Percentiles rank a stretch among this genome's conserved stretches.
Evolutionary conservation across 1,140 invertebrate species (phyloP).

Genomic region (Cephus cinctus): DNA sequence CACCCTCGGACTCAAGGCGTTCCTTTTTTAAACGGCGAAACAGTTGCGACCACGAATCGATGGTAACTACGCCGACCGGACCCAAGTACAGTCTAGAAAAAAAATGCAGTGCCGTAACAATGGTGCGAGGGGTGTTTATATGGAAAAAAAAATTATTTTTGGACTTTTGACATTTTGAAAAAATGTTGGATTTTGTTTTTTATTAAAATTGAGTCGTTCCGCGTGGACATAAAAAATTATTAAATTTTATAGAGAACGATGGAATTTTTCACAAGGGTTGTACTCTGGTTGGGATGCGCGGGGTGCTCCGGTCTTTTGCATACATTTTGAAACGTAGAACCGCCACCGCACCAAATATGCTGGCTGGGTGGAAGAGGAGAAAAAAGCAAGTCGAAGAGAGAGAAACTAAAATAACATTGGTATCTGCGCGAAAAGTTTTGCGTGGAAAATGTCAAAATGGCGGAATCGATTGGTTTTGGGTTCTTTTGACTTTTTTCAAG

Average conservation of each 20-base stretch:
- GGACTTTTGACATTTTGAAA: not conserved
- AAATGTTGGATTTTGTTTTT: slow-evolving; percentile 4
- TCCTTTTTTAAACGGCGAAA: slow-evolving; percentile 53
- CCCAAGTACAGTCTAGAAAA: slow-evolving; percentile 44
- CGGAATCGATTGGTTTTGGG: too few relatives aligned
- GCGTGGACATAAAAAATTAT: slow-evolving; percentile 3
- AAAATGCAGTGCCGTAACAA: slow-evolving; percentile 10
- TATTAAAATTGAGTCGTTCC: not conserved
- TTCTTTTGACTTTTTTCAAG: too few relatives aligned
- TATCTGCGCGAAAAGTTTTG: too few relatives aligned
- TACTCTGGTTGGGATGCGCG: slow-evolving; percentile 51
- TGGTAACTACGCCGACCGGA: slow-evolving; percentile 54
- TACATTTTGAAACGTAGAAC: slow-evolving; percentile 53
- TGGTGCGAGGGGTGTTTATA: not conserved
- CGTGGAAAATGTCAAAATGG: too few relatives aligned
- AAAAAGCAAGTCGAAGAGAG: slow-evolving; percentile 18
- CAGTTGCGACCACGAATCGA: slow-evolving; percentile 56
- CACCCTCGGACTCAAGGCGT: slow-evolving; percentile 37
- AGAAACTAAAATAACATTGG: slow-evolving; percentile 45
- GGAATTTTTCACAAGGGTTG: slow-evolving; percentile 22
- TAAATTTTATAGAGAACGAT: slow-evolving; percentile 1
- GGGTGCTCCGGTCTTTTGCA: slow-evolving; percentile 51
- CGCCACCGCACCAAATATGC: slow-evolving; percentile 40
- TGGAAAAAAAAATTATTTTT: slow-evolving; percentile 10
- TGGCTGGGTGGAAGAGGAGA: slow-evolving; percentile 27